phyloP scores from a whole-genome alignment of 1,140 invertebrate genomes.

The Yoshiicerus persimilis region DNA sequence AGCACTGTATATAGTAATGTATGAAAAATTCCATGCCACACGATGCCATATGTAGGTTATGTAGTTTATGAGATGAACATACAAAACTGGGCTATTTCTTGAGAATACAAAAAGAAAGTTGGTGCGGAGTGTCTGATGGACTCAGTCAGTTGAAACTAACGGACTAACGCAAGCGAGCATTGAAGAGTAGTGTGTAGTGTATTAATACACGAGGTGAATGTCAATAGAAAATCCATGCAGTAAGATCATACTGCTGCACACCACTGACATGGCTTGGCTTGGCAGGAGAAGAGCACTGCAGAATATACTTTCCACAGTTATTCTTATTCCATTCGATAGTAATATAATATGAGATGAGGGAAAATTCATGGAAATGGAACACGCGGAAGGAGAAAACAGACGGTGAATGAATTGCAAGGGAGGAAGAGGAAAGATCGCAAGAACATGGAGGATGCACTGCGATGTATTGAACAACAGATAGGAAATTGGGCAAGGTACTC shows the following conservation, averaged over 20 bases:
- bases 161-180: background rate
- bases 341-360: background rate
- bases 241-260: background rate
- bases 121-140: background rate
- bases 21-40: background rate
- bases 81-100: slow-evolving; percentile 3
- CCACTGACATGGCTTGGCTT: background rate
- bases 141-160: background rate
- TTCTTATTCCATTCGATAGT: background rate
- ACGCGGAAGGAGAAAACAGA: background rate
- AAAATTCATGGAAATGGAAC: background rate
- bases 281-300: too few species aligned
- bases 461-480: background rate
- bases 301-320: too few species aligned
- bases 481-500: background rate
- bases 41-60: slow-evolving; percentile 5
- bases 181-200: background rate
- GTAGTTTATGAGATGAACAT: slow-evolving; percentile 17
- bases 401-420: background rate
- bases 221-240: background rate
- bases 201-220: slow-evolving; percentile 11
- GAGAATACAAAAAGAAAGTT: background rate
- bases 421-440: background rate
- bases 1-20: background rate
- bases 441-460: background rate